Conservation (phyloP, 2,888 invertebrate genomes). For the Bursaphelenchus okinawaensis region DNA sequence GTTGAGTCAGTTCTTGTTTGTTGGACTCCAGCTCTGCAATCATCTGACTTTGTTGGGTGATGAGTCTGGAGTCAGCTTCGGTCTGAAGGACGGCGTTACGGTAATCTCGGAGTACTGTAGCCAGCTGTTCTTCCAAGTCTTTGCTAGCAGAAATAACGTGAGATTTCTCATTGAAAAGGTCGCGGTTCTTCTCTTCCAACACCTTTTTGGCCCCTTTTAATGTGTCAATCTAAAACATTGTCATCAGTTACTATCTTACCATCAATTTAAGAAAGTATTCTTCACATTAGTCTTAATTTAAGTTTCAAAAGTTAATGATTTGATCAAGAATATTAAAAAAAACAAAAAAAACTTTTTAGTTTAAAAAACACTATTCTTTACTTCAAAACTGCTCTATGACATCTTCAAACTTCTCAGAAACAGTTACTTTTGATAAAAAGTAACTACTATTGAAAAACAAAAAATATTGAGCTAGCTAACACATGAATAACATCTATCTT, state of each 20-base stretch:
- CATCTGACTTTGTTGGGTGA: conserved; percentile 13
- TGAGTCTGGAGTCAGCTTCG: conserved; percentile 3
- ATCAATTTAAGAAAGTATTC: background rate
- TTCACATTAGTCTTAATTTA: too few relatives aligned
- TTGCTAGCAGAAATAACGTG: conserved; percentile 14
- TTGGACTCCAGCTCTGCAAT: conserved; percentile 34
- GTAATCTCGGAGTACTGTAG: conserved; percentile 15
- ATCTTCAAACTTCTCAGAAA: too few relatives aligned
- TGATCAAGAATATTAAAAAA: too few relatives aligned
- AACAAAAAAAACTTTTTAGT: background rate
- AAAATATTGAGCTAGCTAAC: too few relatives aligned
- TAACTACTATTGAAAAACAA: too few relatives aligned
- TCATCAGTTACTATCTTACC: background rate
- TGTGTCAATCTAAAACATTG: conserved; percentile 11
- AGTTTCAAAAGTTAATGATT: too few relatives aligned
- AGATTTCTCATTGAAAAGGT: conserved; percentile 35
- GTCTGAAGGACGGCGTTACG: conserved; percentile 15
- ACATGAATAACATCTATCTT: too few relatives aligned
- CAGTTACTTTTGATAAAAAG: too few relatives aligned
- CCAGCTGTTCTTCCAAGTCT: conserved; percentile 27
- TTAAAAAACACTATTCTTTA: too few relatives aligned
- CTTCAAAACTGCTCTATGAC: too few relatives aligned
- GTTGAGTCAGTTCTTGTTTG: conserved; percentile 26
- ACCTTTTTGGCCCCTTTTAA: conserved; percentile 15
- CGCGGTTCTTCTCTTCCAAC: conserved; percentile 27